A percentile compares a stretch with the other conserved stretches of the same genome.
Conservation (phyloP, 2,888 invertebrate species). For the Rhogogaster chlorosoma region DNA sequence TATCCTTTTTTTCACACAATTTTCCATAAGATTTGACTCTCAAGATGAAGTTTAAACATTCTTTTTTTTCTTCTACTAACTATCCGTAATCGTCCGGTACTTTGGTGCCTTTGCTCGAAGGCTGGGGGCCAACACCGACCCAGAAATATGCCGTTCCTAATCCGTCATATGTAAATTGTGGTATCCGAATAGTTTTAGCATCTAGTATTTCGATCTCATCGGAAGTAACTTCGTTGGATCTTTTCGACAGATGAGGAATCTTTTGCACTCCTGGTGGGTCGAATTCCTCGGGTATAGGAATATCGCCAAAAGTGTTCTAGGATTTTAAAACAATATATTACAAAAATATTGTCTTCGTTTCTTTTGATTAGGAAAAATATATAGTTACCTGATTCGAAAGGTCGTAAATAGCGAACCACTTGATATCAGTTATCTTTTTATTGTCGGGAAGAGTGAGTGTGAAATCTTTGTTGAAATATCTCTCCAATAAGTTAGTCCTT, state of each 20-base stretch:
- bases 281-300: constrained; percentile 94
- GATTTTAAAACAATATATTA: not conserved
- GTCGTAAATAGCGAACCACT: constrained; percentile 95
- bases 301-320: constrained; percentile 91
- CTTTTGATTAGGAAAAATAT: not conserved
- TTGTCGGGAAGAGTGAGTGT: constrained; percentile 90
- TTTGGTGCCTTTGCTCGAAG: constrained; percentile 88
- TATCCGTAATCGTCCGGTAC: constrained; percentile 96
- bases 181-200: constrained; percentile 88
- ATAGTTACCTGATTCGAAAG: constrained; percentile 85
- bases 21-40: constrained; percentile 83
- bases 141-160: constrained; percentile 90
- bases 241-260: constrained; percentile 81
- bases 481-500: constrained; percentile 91
- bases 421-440: constrained; percentile 91
- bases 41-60: not conserved
- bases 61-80: constrained; percentile 82
- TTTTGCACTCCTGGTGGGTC: constrained; percentile 89
- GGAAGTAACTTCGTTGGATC: constrained; percentile 85
- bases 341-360: not conserved
- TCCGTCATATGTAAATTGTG: constrained; percentile 89
- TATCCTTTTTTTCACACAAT: constrained; percentile 83
- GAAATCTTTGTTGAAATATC: constrained; percentile 93
- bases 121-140: constrained; percentile 94
- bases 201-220: constrained; percentile 88